A percentile compares a stretch with the other conserved stretches of the same genome.
Conservation (phyloP, 1,140 invertebrate genomes). For the Pectinophora gossypiella region DNA sequence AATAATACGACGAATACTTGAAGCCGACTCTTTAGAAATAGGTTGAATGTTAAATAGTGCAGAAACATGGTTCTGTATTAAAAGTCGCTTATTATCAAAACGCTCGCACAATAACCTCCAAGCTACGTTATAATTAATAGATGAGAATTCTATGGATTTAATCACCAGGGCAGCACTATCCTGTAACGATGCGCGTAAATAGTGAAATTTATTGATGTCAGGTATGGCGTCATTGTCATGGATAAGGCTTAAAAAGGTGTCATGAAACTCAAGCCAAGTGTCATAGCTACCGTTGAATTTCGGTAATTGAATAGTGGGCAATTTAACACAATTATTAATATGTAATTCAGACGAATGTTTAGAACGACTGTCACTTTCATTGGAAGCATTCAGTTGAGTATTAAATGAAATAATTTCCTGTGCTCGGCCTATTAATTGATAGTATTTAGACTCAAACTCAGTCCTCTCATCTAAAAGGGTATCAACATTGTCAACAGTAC, state of each 20-base stretch:
- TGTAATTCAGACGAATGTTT: neutral
- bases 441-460: conserved; percentile 3
- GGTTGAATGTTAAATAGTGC: too few relatives aligned
- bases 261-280: neutral
- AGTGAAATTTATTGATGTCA: neutral
- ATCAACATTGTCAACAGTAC: neutral
- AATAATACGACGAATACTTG: neutral
- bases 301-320: neutral
- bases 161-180: too few relatives aligned
- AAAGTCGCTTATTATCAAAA: too few relatives aligned
- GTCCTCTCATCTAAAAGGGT: neutral
- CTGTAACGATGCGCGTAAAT: too few relatives aligned
- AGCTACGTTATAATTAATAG: too few relatives aligned
- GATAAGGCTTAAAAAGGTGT: neutral
- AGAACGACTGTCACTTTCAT: neutral
- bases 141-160: too few relatives aligned
- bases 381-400: neutral
- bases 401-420: neutral
- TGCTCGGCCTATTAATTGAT: neutral
- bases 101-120: too few relatives aligned
- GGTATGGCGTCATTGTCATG: neutral
- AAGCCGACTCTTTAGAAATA: conserved; percentile 1
- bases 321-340: neutral
- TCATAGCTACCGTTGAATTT: neutral
- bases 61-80: too few relatives aligned